Evolutionary conservation across 2,113 vertebrate species (phyloP).

Genomic region (Psittacus erithacus): DNA sequence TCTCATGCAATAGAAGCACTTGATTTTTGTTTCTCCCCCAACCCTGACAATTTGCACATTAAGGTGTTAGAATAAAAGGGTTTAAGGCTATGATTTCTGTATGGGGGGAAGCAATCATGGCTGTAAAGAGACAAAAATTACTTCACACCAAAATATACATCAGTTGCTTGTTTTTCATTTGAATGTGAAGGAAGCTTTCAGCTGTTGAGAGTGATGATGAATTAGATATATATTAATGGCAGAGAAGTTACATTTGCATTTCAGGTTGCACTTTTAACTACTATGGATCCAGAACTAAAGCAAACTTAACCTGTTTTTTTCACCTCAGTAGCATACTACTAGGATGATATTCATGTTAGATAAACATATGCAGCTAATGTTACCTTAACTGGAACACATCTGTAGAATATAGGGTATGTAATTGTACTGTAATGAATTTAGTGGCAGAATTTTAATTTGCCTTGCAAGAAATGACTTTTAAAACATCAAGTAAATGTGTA

Average conservation of each 20-base stretch:
- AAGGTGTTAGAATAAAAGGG: neutral
- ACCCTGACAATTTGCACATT: rapidly evolving
- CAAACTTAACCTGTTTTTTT: neutral
- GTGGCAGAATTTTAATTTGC: neutral
- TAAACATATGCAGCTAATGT: neutral
- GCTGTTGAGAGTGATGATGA: neutral
- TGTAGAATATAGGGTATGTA: neutral
- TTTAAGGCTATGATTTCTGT: neutral
- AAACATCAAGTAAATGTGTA: neutral
- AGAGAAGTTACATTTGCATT: neutral
- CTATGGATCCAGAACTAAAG: neutral
- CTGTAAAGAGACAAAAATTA: neutral
- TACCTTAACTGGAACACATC: neutral
- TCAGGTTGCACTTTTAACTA: neutral
- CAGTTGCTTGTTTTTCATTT: neutral
- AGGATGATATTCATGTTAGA: neutral
- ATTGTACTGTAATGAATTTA: neutral
- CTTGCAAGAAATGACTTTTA: neutral
- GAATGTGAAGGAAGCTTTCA: neutral
- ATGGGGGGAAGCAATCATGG: neutral
- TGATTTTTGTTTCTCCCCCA: neutral
- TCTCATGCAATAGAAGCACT: neutral
- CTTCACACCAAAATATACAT: neutral
- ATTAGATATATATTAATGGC: neutral
- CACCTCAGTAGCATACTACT: neutral